Evolutionary conservation across 2,797 vertebrate species (phyloP), one percentile per base, ranked within the genome.

Genomic region (Ibycter americanus): DNA sequence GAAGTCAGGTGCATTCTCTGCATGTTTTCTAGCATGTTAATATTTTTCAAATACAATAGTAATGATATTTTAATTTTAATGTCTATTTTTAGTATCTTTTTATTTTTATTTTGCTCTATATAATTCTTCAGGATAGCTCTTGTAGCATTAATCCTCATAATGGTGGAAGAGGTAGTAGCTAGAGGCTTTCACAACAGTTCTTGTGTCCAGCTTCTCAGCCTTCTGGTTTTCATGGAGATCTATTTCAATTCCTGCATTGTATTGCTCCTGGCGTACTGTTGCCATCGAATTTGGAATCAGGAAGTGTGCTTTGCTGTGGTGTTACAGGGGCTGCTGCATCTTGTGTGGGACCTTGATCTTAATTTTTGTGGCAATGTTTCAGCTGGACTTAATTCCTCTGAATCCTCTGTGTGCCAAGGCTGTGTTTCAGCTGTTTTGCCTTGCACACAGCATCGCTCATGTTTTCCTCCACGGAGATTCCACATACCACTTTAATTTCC

Each of bases 391-490:
- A 58, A 44, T 83, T 83, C 13, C 84, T 99, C 98, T 97, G 98
- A 98, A 52, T 99, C 98, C 54, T 97, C 96, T 94, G 98, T 98
- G 92, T 99, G 98, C 56, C 99, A 92, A 55, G 98, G 98, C 89
- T 99, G 98, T 66, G 98, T 99, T 98, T 99, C 98, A 98, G 99
- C 99, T 98, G 99, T 96, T 99, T 98, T 88, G 98, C 98, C 95
- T 96, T 98, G 95, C 95, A 98, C 26, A 98, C 98, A 1, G 98
- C 98, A 79, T 98, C 98, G 85, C 98, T 98, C 90, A 97, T 93
- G 72, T 96, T 99, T 97, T 99, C 98, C 86, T 99, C 98, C 98
- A 99, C 98, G 66, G 99, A 99, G 93, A 99, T 98, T 91, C 98
- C 98, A 66, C 97, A 98, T 65, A 99, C 97, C 38, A 99, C 96